Evolutionary conservation across 1,140 invertebrate genomes (phyloP), one percentile per base, ranked within the genome.

Genomic region (Leptinotarsa texana): DNA sequence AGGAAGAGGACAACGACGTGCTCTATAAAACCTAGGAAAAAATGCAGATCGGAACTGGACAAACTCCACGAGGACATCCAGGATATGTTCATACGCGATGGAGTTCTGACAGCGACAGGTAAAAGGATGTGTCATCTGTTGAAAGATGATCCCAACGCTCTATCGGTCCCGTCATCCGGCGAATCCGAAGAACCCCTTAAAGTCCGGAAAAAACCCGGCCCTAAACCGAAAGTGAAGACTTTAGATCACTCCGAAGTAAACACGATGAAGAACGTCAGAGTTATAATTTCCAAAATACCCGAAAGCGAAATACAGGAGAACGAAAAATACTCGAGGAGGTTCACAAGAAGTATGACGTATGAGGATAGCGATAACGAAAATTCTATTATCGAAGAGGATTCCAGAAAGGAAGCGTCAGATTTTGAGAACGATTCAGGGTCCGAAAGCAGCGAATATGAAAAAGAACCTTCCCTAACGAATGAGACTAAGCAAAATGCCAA

Each of bases 11-110:
- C 63, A 33, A 57, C 72, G 33, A 68, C 33, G 18, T 65, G 33
- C 6, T 69, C 61, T 13, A 11, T 57, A n/a, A 80, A 80, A 65
- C 63, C 66, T 63, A 81, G 75, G 51, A 78, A 76, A 49, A 80
- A 78, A 69, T 77, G 76, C 17, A 86, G 77, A 75, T 80, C 81
- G 24, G 91, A 91, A 77, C 79, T 93, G 57, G 87, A 90, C 77
- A 86, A 87, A 80, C 84, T 92, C 11, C 91, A 92, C 63, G 89
- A 91, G 75, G 91, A 92, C 79, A 89, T 92, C 57, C 86, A 89
- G 75, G 90, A 92, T 75, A 91, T 91, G 88, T 92, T 91, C 79
- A 90, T 91, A 61, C 87, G 87, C 73, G 87, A 91, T 77, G 90
- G 88, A 27, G 87, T 91, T 2, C 81, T 91, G n/a, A 87, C 86